These are phyloP conservation scores for Leptinotarsa rubiginosa DNA, from an alignment of 2,888 invertebrate species.

Conservation along the genomic window DNA sequence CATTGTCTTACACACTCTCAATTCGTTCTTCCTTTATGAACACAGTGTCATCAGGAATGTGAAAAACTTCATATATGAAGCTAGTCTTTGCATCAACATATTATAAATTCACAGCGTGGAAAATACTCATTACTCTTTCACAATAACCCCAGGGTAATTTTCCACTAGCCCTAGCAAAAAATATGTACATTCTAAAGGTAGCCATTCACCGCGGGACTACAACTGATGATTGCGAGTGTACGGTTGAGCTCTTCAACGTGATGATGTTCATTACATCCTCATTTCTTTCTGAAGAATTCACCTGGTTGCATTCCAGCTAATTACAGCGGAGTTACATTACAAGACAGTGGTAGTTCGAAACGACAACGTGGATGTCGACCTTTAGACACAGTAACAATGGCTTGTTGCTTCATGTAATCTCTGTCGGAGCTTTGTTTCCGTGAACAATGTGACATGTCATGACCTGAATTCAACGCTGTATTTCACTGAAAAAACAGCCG, in stretches of 20 bases:
- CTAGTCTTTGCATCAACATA: neutral
- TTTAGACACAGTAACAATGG: neutral
- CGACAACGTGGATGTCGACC: neutral
- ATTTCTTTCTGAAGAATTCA: too few species aligned
- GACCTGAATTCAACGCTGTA: conserved; percentile 22
- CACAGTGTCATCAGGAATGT: neutral
- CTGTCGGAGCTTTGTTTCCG: conserved; percentile 9
- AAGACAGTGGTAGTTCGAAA: neutral
- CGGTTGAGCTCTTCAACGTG: too few species aligned
- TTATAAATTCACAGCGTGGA: neutral
- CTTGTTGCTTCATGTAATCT: conserved; percentile 18
- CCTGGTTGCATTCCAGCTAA: too few species aligned
- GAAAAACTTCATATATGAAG: neutral
- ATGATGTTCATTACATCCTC: too few species aligned
- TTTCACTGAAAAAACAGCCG: conserved; percentile 9
- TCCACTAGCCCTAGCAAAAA: conserved; percentile 7
- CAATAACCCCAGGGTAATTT: conserved; percentile 4
- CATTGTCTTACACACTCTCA: too few species aligned
- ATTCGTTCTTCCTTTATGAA: too few species aligned
- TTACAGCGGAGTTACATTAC: too few species aligned
- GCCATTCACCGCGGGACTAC: neutral
- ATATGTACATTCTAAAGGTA: neutral
- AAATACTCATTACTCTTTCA: conserved; percentile 8
- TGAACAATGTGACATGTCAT: conserved; percentile 18
- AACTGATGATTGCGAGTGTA: neutral